Evolutionary conservation across 2,888 invertebrate species (phyloP).

Genomic region (Teleiodes luculella): DNA sequence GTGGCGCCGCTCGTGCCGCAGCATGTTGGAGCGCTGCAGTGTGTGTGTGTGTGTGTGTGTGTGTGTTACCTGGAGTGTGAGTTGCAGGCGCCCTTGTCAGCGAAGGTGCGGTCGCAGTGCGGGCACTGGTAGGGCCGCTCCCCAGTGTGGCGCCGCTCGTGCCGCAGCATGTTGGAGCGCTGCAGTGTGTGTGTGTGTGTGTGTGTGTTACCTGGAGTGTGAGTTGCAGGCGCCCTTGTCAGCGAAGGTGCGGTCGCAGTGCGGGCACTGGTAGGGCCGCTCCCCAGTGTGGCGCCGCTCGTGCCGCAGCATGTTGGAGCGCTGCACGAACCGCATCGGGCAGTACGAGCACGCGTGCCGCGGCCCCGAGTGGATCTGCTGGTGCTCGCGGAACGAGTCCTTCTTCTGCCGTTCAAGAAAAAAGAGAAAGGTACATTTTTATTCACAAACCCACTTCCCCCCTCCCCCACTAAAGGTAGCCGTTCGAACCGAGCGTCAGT

Average conservation of each 20-base stretch:
- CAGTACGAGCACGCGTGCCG: constrained; percentile 80
- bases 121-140: constrained; percentile 77
- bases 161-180: constrained; percentile 77
- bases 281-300: constrained; percentile 78
- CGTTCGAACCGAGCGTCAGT: no score
- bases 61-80: constrained; percentile 71
- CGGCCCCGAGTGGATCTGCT: constrained; percentile 78
- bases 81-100: constrained; percentile 79
- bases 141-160: constrained; percentile 78
- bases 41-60: no score
- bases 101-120: constrained; percentile 73
- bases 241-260: constrained; percentile 74
- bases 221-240: constrained; percentile 79
- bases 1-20: no score
- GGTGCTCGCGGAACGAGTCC: constrained; percentile 79
- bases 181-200: no score
- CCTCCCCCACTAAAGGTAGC: no score
- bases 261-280: constrained; percentile 75
- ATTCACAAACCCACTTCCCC: no score
- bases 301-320: constrained; percentile 78
- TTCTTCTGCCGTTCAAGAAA: constrained; percentile 51
- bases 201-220: constrained; percentile 69
- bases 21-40: no score
- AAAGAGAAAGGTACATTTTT: no score
- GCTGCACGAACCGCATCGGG: constrained; percentile 79